Evolutionary conservation across 2,113 vertebrate genomes (phyloP).

Genomic region (Crotalus tigris): DNA sequence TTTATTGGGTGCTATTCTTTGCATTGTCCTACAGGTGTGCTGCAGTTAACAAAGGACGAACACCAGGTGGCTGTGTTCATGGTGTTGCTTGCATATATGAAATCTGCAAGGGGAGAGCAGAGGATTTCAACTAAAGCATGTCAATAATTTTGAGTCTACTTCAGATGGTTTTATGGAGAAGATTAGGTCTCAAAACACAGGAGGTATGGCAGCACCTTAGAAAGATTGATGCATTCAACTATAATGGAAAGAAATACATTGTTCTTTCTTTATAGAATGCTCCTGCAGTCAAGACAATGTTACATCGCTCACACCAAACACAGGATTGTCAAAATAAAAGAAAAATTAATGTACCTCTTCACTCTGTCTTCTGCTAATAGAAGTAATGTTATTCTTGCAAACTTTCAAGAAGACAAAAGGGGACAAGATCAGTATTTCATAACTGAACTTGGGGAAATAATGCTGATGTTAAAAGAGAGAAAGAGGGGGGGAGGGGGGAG

Average conservation of each 20-base stretch:
- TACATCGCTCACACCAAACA: background rate
- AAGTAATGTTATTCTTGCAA: background rate
- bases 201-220: background rate
- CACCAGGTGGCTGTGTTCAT: background rate
- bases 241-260: background rate
- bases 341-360: background rate
- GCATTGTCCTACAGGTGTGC: background rate
- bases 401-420: background rate
- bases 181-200: background rate
- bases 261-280: background rate
- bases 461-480: background rate
- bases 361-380: background rate
- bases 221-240: background rate
- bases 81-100: background rate
- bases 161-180: background rate
- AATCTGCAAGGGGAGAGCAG: background rate
- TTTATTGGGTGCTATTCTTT: background rate
- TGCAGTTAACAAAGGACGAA: background rate
- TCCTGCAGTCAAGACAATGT: background rate
- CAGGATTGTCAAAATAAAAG: background rate
- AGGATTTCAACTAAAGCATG: background rate
- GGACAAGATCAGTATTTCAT: background rate
- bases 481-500: too few relatives aligned
- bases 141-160: background rate
- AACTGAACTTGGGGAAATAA: background rate